phyloP scores from a whole-genome alignment of 2,888 invertebrate species.

The Zaprionus lineosus region DNA sequence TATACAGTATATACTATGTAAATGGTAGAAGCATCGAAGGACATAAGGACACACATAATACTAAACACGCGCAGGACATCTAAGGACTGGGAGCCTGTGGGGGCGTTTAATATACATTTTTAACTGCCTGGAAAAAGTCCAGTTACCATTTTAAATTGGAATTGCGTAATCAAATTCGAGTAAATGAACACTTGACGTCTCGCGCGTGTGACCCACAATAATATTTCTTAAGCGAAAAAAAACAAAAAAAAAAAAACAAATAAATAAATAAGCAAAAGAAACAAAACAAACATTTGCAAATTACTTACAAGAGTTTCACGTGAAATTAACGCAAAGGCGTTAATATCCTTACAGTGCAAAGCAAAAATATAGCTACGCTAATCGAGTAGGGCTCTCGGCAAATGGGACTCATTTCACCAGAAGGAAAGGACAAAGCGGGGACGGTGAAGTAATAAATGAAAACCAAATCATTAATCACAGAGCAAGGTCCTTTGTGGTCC shows the following conservation, averaged over 20 bases:
- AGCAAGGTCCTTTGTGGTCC: too few relatives aligned
- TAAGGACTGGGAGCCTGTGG: neutral
- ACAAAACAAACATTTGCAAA: slow-evolving; percentile 21
- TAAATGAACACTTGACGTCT: slow-evolving; percentile 15
- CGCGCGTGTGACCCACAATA: slow-evolving; percentile 46
- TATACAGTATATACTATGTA: slow-evolving; percentile 5
- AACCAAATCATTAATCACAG: too few relatives aligned
- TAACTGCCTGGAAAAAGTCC: slow-evolving; percentile 15
- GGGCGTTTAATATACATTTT: neutral
- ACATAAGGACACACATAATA: slow-evolving; percentile 27
- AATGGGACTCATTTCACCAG: too few relatives aligned
- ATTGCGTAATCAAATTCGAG: slow-evolving; percentile 51
- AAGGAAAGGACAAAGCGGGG: too few relatives aligned
- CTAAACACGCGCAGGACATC: neutral
- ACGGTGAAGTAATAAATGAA: too few relatives aligned
- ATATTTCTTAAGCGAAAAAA: too few relatives aligned
- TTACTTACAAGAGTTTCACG: slow-evolving; percentile 29
- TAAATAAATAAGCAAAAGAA: neutral
- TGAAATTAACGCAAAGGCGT: slow-evolving; percentile 44
- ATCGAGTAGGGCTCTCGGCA: too few relatives aligned
- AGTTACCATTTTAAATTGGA: slow-evolving; percentile 33
- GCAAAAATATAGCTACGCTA: slow-evolving; percentile 7
- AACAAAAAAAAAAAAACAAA: neutral
- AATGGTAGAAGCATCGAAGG: slow-evolving; percentile 2
- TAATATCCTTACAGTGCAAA: slow-evolving; percentile 28